Evolutionary conservation across 2,888 invertebrate species (phyloP).

Genomic region (Athetis lepigone): DNA sequence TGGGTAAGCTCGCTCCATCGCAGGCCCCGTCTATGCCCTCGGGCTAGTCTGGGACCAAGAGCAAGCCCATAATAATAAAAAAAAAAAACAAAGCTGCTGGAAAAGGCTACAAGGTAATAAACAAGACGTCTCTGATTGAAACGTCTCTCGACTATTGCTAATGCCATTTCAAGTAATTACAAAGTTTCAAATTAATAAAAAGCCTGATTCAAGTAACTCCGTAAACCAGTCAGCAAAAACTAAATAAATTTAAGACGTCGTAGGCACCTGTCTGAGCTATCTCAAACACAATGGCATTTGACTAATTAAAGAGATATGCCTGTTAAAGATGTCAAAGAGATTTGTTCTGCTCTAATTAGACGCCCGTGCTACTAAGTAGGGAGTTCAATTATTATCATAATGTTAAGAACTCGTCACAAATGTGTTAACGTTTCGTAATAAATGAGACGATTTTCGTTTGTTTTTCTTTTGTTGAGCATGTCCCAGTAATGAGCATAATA

Average conservation of each 20-base stretch:
- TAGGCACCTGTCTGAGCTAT: conserved; percentile 17
- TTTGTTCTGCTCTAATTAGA: conserved; percentile 58
- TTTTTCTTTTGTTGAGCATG: not conserved
- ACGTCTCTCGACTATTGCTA: too few species aligned
- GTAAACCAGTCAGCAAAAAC: not conserved
- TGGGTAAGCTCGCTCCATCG: too few species aligned
- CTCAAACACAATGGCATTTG: conserved; percentile 36
- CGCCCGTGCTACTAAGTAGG: conserved; percentile 32
- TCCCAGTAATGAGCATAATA: not conserved
- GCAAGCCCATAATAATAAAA: too few species aligned
- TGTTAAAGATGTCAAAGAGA: conserved; percentile 60
- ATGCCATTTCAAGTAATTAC: too few species aligned
- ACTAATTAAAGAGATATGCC: conserved; percentile 58
- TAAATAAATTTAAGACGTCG: not conserved
- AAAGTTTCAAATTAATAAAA: too few species aligned
- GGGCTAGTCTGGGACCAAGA: too few species aligned
- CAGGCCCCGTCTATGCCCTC: too few species aligned
- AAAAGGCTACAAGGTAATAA: too few species aligned
- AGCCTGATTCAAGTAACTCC: not conserved
- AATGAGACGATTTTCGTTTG: not conserved
- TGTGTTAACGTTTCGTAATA: conserved; percentile 19
- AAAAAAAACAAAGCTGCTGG: too few species aligned
- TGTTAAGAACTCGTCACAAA: conserved; percentile 34
- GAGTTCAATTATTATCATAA: conserved; percentile 40
- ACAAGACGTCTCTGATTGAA: too few species aligned